Percentiles rank a stretch among this genome's conserved stretches.
These are phyloP conservation scores for Pipistrellus kuhlii DNA, from an alignment of 2,797 vertebrate genomes.

Conservation along the genomic window DNA sequence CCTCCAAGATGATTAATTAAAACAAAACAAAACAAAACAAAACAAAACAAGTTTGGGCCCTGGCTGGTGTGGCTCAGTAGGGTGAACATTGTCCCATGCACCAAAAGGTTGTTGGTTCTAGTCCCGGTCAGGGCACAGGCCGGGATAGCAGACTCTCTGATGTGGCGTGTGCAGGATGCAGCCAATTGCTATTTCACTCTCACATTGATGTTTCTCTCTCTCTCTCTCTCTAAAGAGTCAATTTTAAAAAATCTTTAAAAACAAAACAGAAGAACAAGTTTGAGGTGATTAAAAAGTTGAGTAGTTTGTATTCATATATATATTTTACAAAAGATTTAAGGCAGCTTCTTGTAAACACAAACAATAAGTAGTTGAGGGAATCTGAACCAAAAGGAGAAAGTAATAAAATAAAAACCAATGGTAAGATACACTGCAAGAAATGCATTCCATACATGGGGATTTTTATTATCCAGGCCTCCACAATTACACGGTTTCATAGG, in stretches of 20 bases:
- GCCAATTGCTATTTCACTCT: too few relatives aligned
- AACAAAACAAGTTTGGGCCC: background rate
- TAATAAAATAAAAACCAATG: constrained; percentile 15
- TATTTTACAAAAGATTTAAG: background rate
- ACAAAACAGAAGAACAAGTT: too few relatives aligned
- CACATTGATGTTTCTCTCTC: too few relatives aligned
- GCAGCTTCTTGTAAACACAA: constrained; percentile 35
- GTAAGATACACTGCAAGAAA: constrained; percentile 6
- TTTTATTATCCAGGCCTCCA: background rate
- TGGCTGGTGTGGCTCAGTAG: too few relatives aligned
- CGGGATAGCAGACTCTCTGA: too few relatives aligned
- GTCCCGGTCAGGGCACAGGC: too few relatives aligned
- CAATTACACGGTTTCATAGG: background rate
- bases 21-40: background rate
- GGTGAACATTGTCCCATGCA: too few relatives aligned
- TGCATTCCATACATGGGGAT: background rate
- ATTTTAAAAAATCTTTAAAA: too few relatives aligned
- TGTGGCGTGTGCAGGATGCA: too few relatives aligned
- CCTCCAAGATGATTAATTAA: background rate
- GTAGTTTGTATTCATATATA: background rate
- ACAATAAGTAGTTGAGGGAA: background rate
- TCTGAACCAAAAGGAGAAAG: constrained; percentile 14
- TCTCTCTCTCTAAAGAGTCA: too few relatives aligned
- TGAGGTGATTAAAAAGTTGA: constrained; percentile 29
- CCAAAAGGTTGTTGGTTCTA: too few relatives aligned